Conservation (phyloP, 1,140 invertebrate species). For the Chlorops oryzae region DNA sequence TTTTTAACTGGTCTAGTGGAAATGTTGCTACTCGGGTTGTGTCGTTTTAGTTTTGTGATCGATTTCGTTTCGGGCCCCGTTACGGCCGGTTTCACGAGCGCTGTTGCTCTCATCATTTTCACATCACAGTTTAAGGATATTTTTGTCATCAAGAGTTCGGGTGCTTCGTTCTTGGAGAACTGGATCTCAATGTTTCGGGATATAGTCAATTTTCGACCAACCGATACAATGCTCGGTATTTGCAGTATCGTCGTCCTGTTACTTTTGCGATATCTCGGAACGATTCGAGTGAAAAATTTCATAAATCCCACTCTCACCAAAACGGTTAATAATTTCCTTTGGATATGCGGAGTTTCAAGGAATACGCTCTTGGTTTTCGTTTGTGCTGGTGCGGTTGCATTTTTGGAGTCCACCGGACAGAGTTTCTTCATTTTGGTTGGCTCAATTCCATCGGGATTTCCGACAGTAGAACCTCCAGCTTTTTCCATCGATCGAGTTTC, state of each 20-base stretch:
- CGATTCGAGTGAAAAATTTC: conserved; percentile 51
- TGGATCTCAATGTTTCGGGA: conserved; percentile 59
- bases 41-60: conserved; percentile 81
- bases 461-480: conserved; percentile 56
- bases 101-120: conserved; percentile 81
- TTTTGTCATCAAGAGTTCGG: conserved; percentile 66
- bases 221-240: conserved; percentile 62
- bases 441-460: conserved; percentile 60
- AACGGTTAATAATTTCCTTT: conserved; percentile 51
- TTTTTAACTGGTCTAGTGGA: conserved; percentile 73
- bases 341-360: conserved; percentile 60
- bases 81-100: conserved; percentile 83
- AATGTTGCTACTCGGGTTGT: conserved; percentile 72
- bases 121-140: conserved; percentile 80
- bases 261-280: conserved; percentile 57
- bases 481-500: conserved; percentile 50
- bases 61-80: conserved; percentile 88
- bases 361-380: conserved; percentile 68
- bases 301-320: conserved; percentile 48
- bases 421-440: conserved; percentile 33
- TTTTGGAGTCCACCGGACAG: conserved; percentile 30
- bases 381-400: conserved; percentile 54
- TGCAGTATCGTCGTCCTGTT: conserved; percentile 62
- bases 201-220: conserved; percentile 54
- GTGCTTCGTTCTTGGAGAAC: conserved; percentile 62